Percentiles rank a stretch among this genome's conserved stretches.
Conservation (phyloP, 2,888 invertebrate species). For the Conomelus anceps region DNA sequence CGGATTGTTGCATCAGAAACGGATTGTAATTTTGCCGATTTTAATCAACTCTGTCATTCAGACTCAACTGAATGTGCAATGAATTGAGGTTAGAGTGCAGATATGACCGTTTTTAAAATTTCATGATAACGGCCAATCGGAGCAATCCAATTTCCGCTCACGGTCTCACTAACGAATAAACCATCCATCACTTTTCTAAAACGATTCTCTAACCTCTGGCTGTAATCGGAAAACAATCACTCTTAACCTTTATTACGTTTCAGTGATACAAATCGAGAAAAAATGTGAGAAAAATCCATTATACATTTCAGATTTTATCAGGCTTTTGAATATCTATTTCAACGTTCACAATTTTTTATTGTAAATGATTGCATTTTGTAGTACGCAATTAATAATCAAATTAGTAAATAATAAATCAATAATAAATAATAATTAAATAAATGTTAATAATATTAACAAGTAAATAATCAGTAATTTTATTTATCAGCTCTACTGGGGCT, state of each 20-base stretch:
- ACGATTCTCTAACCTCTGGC: background rate
- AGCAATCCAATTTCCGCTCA: background rate
- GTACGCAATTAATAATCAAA: too few species aligned
- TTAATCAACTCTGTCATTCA: background rate
- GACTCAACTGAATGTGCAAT: background rate
- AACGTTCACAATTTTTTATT: background rate
- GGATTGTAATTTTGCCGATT: background rate
- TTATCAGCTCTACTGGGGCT: too few species aligned
- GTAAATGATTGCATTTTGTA: too few species aligned
- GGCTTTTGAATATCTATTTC: background rate
- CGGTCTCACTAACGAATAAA: background rate
- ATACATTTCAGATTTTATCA: too few species aligned
- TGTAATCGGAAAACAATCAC: background rate
- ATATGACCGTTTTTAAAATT: background rate
- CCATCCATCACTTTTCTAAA: too few species aligned
- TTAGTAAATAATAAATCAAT: too few species aligned
- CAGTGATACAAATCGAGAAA: background rate
- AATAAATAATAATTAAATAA: too few species aligned
- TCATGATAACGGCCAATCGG: background rate
- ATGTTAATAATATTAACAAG: too few species aligned
- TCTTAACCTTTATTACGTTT: background rate
- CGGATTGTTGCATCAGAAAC: background rate
- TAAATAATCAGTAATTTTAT: too few species aligned
- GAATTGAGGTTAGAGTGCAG: background rate
- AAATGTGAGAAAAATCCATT: background rate